These are phyloP conservation scores for Rostratula benghalensis DNA, from an alignment of 2,113 vertebrate species.

Conservation along the genomic window DNA sequence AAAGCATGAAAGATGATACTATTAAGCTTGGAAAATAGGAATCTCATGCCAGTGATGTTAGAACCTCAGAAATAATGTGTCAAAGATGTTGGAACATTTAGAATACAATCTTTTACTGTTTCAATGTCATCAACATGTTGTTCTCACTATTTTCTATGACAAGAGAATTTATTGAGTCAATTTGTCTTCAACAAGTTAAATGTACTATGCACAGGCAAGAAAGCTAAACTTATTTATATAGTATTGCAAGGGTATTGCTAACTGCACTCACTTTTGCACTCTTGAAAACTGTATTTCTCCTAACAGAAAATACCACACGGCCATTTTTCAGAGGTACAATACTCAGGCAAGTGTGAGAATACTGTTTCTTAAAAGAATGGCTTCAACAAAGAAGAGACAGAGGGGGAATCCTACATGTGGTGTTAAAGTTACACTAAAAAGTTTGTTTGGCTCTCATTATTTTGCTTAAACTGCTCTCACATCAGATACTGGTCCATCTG, in stretches of 20 bases:
- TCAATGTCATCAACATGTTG: conserved; percentile 23
- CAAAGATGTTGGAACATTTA: conserved; percentile 14
- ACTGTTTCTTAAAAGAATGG: background rate
- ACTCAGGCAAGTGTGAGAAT: background rate
- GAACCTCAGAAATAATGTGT: conserved; percentile 18
- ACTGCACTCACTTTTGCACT: background rate
- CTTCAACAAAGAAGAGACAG: background rate
- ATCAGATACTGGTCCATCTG: background rate
- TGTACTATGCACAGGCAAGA: background rate
- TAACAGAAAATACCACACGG: background rate
- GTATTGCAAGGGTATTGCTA: background rate
- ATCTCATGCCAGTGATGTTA: background rate
- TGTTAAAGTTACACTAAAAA: background rate
- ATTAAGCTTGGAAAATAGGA: background rate
- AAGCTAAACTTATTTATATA: conserved; percentile 28
- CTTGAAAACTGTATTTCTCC: background rate
- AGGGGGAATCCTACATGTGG: background rate
- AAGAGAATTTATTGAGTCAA: conserved; percentile 40
- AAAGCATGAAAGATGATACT: background rate
- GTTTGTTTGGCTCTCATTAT: background rate
- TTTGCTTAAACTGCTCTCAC: background rate
- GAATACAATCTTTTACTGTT: conserved; percentile 16
- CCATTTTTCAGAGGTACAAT: background rate
- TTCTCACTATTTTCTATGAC: conserved; percentile 33
- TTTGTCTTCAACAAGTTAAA: conserved; percentile 35